phyloP scores from a whole-genome alignment of 1,140 invertebrate species.

The Papilio helenus region DNA sequence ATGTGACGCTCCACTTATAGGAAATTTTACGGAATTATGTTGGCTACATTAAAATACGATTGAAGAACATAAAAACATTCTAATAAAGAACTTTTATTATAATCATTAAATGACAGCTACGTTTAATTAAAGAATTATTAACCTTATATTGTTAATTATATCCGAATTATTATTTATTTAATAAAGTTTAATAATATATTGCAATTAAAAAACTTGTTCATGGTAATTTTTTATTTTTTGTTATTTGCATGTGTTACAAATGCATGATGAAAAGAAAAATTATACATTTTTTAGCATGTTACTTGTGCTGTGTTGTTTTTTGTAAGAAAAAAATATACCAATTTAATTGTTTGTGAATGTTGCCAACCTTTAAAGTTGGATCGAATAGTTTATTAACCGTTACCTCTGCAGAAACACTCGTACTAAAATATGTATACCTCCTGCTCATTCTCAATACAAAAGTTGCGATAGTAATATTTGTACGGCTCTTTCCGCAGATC shows the following conservation, averaged over 20 bases:
- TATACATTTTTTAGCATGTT: neutral
- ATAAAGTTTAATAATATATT: neutral
- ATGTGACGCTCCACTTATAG: no score
- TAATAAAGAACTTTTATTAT: neutral
- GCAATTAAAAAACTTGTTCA: neutral
- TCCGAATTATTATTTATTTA: constrained; percentile 17
- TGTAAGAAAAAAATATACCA: neutral
- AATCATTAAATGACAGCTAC: neutral
- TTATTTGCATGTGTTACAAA: neutral
- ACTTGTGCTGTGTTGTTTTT: neutral
- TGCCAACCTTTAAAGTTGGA: neutral
- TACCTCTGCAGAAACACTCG: neutral
- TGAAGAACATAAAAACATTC: neutral
- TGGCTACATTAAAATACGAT: neutral
- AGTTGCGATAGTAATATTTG: neutral
- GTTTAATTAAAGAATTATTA: neutral
- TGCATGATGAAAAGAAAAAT: neutral
- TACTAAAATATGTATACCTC: neutral
- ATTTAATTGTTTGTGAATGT: neutral
- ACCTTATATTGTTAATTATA: neutral
- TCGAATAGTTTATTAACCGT: constrained; percentile 3
- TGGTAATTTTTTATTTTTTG: neutral
- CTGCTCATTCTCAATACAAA: neutral
- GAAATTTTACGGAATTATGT: no score
- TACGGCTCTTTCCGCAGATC: neutral